Evolutionary conservation across 2,888 invertebrate species (phyloP).

Genomic region (Lithophane ornitopus): DNA sequence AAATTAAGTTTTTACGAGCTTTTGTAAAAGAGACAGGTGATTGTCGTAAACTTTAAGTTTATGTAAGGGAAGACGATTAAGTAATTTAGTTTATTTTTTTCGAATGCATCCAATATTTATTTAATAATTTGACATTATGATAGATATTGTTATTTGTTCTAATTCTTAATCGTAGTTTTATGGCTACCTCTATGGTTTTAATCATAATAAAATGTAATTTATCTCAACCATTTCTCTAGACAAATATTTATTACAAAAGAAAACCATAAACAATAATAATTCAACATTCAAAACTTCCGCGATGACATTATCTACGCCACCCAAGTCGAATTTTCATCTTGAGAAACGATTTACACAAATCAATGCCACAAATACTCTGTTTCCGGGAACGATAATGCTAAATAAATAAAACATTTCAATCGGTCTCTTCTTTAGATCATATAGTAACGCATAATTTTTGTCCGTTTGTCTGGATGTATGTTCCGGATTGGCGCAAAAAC

Average conservation of each 20-base stretch:
- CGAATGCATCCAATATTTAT: not conserved
- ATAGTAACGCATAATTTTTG: not conserved
- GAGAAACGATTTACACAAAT: conserved; percentile 41
- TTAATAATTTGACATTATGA: not conserved
- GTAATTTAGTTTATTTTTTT: not conserved
- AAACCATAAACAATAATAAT: conserved; percentile 1
- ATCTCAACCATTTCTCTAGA: not conserved
- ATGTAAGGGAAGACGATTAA: not conserved
- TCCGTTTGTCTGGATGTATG: not conserved
- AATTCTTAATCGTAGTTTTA: conserved; percentile 10
- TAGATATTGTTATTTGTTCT: not conserved
- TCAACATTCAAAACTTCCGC: conserved; percentile 8
- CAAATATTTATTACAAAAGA: not conserved
- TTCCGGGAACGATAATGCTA: conserved; percentile 45
- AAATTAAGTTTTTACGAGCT: conserved; percentile 39
- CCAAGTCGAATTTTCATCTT: conserved; percentile 51
- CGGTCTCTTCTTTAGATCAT: conserved; percentile 12
- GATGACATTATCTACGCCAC: conserved; percentile 42
- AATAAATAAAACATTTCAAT: conserved; percentile 66
- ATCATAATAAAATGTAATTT: conserved; percentile 21
- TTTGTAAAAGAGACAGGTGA: conserved; percentile 13
- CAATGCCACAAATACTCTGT: conserved; percentile 25
- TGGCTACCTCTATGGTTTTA: not conserved
- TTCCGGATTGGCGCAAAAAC: not conserved
- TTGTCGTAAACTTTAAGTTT: conserved; percentile 2